Evolutionary conservation across 2,113 vertebrate genomes (phyloP), one percentile per base, ranked within the genome.

Genomic region (Copsychus sechellarum): DNA sequence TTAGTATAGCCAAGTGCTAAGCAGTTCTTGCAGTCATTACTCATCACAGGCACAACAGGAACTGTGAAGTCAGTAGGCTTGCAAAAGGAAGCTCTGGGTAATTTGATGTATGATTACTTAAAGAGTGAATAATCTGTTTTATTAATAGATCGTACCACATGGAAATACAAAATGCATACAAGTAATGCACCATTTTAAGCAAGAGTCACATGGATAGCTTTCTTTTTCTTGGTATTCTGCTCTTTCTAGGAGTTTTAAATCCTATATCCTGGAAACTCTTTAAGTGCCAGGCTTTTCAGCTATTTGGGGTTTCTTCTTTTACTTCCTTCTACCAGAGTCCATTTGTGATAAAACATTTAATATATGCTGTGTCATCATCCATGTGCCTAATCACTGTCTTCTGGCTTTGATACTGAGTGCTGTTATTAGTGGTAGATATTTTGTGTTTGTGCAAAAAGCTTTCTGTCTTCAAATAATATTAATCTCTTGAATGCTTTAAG

Each of bases 91-190:
- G 69, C 38, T 85, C 88, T 81, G 56, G 43, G 16, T 87, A 71
- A 89, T 91, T 88, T 50, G 50, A 51, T 56, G 26, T 58, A 18
- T 58, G 48, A 71, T 81, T 83, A 53, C 76, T 76, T 95, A 40
- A 40, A 40, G 70, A 61, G 48, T 90, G 88, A 93, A 81, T 94
- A 92, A 85, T 85, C 25, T 72, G 62, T 45, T 72, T 92, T 96
- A 90, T 88, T 92, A 94, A 92, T 96, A 95, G 88, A 76, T 45
- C 28, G 3, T 62, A 43, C 71, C 84, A 76, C 56, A 56, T 72
- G 74, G 53, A 66, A 79, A 87, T 90, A 61, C 74, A 85, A n/a
- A 43, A 57, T 82, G 25, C 45, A 29, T 85, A 25, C 12, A 79
- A 74, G 65, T 76, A 89, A 86, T 78, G 73, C 19, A 22, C 71